Base-by-base conservation (phyloP, 2,797 vertebrate genomes). In the Selene dorsalis region DNA sequence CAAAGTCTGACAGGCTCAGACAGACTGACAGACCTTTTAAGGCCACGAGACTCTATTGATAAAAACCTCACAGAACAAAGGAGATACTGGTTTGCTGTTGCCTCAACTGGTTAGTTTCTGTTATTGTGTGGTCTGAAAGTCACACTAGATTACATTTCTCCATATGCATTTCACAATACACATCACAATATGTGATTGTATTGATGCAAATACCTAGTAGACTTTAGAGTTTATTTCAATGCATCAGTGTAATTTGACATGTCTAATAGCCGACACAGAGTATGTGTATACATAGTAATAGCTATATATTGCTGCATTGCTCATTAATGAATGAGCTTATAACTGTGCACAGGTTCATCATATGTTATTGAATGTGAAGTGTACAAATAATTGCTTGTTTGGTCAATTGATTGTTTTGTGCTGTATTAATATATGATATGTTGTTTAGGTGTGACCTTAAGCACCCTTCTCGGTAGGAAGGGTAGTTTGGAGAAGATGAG, bases 401-500 rank as follows among this genome's bases (percentile, higher is more conserved):
- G 10, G 2, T 30, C 45, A n/a, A 20, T 22, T 13, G 67, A 3
- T 18, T 58, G 11, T 68, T 61, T 28, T 60, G 12, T 24, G 50
- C 0, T 59, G 6, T 83, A 38, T 41, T 30, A 4, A 75, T 17
- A 16, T 38, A 47, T 67, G 4, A 35, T 35, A 35, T 56, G 41
- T 16, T 59, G 4, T 77, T 17, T 83, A 98, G 97, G 97, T 53
- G 94, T 97, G 88, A 97, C 96, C 65, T 80, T 98, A 69, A 97
- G 94, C 91, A 96, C 93, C 35, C 89, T 98, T 82, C 93, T 98
- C 3, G 96, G 96, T 10, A 92, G 96, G 57, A 97, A 97, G 86
- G 97, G 97, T 61, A 95, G 93, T 62, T 84, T 95, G 84, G 97
- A 95, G 92, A 97, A 97, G 93, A 97, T 98, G 96, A 93, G 92